Percentiles rank a stretch among this genome's conserved stretches.
phyloP scores from a whole-genome alignment of 1,140 invertebrate species.

The Cepaea nemoralis region DNA sequence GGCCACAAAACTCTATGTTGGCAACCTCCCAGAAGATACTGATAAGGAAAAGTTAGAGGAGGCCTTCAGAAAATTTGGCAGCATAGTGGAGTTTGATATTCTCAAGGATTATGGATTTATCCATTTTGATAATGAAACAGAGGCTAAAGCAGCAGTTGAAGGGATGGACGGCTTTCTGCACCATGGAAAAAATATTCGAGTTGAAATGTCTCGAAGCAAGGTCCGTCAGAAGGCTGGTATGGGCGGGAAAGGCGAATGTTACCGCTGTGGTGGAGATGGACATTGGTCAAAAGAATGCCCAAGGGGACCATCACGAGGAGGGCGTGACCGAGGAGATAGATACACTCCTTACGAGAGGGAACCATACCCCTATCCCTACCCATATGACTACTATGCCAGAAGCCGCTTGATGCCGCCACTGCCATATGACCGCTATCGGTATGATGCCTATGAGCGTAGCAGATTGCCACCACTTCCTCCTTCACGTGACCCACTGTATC shows the following conservation, averaged over 20 bases:
- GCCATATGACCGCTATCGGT: constrained; percentile 33
- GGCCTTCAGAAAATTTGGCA: constrained; percentile 94
- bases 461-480: constrained; percentile 22
- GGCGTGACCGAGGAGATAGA: constrained; percentile 3
- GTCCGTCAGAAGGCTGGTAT: constrained; percentile 92
- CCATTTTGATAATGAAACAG: constrained; percentile 93
- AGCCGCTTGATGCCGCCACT: constrained; percentile 9
- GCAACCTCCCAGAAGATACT: constrained; percentile 91
- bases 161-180: constrained; percentile 89
- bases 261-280: constrained; percentile 90
- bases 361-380: constrained; percentile 31
- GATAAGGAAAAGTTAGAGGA: constrained; percentile 86
- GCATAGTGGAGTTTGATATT: constrained; percentile 95
- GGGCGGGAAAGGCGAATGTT: constrained; percentile 94
- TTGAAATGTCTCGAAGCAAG: constrained; percentile 90
- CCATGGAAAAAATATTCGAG: constrained; percentile 90
- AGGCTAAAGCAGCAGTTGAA: constrained; percentile 90
- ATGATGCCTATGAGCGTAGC: constrained; percentile 36
- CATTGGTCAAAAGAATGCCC: constrained; percentile 80
- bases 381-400: constrained; percentile 37
- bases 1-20: constrained; percentile 89
- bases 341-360: constrained; percentile 21
- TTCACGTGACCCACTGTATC: constrained; percentile 27
- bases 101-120: constrained; percentile 98
- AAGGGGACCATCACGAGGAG: constrained; percentile 30